Percentiles rank a stretch among this genome's conserved stretches.
Conservation (phyloP, 2,797 vertebrate genomes). For the Eremophila alpestris region DNA sequence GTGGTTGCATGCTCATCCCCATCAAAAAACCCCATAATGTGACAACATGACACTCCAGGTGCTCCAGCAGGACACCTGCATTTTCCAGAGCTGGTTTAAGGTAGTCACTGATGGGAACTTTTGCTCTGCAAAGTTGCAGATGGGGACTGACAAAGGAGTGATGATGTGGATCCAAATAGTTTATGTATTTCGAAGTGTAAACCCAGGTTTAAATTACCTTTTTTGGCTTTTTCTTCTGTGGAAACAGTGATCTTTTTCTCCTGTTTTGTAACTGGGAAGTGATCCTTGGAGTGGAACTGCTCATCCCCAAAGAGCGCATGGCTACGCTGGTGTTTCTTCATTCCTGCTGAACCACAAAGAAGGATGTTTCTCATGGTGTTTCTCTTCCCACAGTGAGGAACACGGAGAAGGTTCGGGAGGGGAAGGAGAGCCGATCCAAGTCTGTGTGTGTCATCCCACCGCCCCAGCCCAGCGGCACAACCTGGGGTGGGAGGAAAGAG, state of each 20-base stretch:
- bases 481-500: background rate
- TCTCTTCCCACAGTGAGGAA: slow-evolving; percentile 5
- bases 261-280: background rate
- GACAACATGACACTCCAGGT: background rate
- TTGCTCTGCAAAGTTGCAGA: background rate
- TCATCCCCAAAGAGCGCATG: background rate
- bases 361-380: background rate
- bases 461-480: rapidly evolving
- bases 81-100: background rate
- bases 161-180: background rate
- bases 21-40: no score
- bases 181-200: background rate
- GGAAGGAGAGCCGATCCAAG: slow-evolving; percentile 22
- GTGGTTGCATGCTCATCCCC: rapidly evolving
- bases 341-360: background rate
- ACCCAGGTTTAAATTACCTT: background rate
- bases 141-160: background rate
- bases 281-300: background rate
- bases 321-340: background rate
- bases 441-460: slow-evolving; percentile 33
- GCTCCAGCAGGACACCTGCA: background rate
- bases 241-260: background rate
- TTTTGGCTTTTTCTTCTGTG: background rate
- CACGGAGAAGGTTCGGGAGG: background rate
- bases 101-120: background rate